phyloP scores from a whole-genome alignment of 2,113 vertebrate genomes.

The Malurus elegans region DNA sequence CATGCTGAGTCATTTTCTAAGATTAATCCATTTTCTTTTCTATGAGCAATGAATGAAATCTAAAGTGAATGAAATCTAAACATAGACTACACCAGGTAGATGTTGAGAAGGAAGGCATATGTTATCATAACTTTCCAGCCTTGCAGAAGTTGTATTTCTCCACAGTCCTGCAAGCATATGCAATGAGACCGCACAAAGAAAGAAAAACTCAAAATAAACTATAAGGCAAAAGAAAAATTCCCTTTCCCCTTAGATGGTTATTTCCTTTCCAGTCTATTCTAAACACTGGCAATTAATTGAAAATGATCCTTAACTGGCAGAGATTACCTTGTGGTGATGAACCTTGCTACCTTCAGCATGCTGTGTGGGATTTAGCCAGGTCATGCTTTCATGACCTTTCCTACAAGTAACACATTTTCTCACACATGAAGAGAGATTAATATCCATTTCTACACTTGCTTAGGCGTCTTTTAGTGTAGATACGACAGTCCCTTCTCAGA shows the following conservation, averaged over 20 bases:
- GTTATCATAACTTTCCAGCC: not conserved
- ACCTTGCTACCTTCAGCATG: not conserved
- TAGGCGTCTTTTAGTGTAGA: not conserved
- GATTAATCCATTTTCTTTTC: not conserved
- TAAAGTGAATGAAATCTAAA: not conserved
- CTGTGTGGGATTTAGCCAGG: not conserved
- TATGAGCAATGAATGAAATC: not conserved
- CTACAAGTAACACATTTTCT: not conserved
- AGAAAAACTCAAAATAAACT: not conserved
- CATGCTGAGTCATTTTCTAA: not conserved
- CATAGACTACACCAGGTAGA: not conserved
- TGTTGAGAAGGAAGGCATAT: not conserved
- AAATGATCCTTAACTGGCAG: not conserved
- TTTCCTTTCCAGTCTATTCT: not conserved
- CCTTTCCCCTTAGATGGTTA: not conserved
- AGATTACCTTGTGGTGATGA: not conserved
- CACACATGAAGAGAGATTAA: not conserved
- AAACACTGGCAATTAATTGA: not conserved
- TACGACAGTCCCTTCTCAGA: not conserved
- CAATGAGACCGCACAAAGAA: not conserved
- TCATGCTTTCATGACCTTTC: not conserved
- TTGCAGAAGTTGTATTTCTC: not conserved
- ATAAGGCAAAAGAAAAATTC: not conserved
- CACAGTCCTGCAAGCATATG: not conserved
- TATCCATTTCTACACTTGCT: not conserved